A percentile compares a stretch with the other conserved stretches of the same genome.
Conservation (phyloP, 2,888 invertebrate genomes). For the Diogma glabrata region DNA sequence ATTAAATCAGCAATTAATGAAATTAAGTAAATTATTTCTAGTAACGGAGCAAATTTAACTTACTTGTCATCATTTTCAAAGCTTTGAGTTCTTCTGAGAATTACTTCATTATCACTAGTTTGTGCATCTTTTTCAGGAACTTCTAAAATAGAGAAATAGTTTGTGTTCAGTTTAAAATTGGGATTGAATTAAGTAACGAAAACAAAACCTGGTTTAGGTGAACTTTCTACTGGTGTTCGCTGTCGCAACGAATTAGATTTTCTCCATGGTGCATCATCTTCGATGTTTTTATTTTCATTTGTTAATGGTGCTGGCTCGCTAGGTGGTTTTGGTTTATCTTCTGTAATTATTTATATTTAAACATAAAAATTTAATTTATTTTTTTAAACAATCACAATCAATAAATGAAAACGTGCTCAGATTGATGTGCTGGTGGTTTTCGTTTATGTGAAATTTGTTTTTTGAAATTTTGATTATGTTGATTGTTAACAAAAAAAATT, state of each 20-base stretch:
- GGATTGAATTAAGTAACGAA: conserved; percentile 4
- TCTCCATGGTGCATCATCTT: conserved; percentile 53
- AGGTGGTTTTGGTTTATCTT: conserved; percentile 26
- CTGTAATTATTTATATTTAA: too few species aligned
- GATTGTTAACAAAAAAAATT: too few species aligned
- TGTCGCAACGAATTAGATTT: conserved; percentile 46
- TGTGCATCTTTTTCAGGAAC: conserved; percentile 44
- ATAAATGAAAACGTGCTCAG: too few species aligned
- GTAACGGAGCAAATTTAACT: too few species aligned
- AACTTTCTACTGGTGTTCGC: conserved; percentile 41
- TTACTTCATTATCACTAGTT: conserved; percentile 47
- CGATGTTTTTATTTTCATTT: conserved; percentile 38
- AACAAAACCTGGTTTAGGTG: conserved; percentile 41
- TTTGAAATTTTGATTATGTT: too few species aligned
- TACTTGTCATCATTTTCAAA: conserved; percentile 83
- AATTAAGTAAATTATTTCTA: too few species aligned
- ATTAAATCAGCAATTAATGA: too few species aligned
- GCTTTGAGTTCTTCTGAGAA: conserved; percentile 71
- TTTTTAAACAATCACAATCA: too few species aligned
- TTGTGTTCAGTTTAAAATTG: conserved; percentile 11
- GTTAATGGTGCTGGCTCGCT: conserved; percentile 22
- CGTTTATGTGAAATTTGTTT: too few species aligned
- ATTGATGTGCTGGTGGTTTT: too few species aligned
- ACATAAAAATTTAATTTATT: too few species aligned
- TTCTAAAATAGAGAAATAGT: conserved; percentile 31